phyloP scores from a whole-genome alignment of 2,888 invertebrate species.

The Troides aeacus region DNA sequence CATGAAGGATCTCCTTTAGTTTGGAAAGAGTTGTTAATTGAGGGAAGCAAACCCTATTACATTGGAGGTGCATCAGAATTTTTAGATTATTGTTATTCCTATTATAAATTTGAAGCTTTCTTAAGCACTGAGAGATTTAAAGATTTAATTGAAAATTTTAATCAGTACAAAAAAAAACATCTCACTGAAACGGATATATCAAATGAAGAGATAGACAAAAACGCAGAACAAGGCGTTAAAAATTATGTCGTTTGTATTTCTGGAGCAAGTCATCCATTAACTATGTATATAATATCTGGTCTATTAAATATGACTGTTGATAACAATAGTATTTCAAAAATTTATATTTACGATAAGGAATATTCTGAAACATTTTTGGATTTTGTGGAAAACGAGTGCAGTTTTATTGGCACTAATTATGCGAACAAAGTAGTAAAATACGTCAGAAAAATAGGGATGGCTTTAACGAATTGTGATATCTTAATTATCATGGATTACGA shows the following conservation, averaged over 20 bases:
- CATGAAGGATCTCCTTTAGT: conserved; percentile 77
- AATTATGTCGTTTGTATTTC: conserved; percentile 56
- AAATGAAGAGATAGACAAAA: conserved; percentile 34
- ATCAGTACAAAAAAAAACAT: conserved; percentile 53
- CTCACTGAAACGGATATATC: conserved; percentile 35
- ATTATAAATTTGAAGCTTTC: conserved; percentile 73
- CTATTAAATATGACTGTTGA: conserved; percentile 50
- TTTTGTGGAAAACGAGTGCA: conserved; percentile 59
- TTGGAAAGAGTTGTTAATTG: conserved; percentile 81
- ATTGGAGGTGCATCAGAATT: conserved; percentile 82
- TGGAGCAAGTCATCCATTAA: conserved; percentile 55
- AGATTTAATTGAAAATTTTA: conserved; percentile 48
- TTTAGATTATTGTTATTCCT: conserved; percentile 81
- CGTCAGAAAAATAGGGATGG: conserved; percentile 66
- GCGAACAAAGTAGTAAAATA: conserved; percentile 59
- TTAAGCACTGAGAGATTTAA: conserved; percentile 52
- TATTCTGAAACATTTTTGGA: conserved; percentile 53
- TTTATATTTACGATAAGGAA: conserved; percentile 57
- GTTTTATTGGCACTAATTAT: conserved; percentile 48
- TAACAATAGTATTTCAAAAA: conserved; percentile 50
- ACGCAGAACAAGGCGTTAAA: conserved; percentile 22
- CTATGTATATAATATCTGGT: conserved; percentile 60
- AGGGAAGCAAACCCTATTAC: conserved; percentile 76
- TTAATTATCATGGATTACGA: conserved; percentile 75
- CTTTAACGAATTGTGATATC: conserved; percentile 71